Base-by-base conservation (phyloP, 1,140 invertebrate species). In the Meloidogyne hapla region DNA sequence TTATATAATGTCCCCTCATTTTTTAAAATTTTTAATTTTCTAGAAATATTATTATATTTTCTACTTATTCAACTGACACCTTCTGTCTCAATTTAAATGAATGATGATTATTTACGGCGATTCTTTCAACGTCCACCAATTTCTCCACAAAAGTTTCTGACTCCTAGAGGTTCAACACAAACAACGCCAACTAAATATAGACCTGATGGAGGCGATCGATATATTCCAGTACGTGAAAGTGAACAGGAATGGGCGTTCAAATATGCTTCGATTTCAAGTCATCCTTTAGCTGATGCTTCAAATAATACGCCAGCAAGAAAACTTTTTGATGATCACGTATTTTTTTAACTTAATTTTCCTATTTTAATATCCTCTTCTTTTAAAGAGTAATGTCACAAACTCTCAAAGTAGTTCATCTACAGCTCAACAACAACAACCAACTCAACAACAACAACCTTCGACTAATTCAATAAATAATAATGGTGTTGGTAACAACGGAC, bases 111-210 rank as follows among this genome's bases (percentile, higher is more conserved):
- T 56, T 77, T 77, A n/a, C 76, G 66, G 1, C 26, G 74, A 12
- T 42, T 56, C 18, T 80, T 78, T 45, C 77, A 80, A 66, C 25
- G 77, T 38, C 76, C 65, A 25, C 74, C 75, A 40, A 62, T 62
- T 26, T 79, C 77, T n/a, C 77, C 77, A n/a, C 79, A 78, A 62
- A 78, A 80, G 25, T 80, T 72, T 73, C 26, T 78, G 12, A 78
- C 77, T 33, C 64, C 77, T 13, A 80, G 77, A 10, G 80, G 83
- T 61, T 85, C 83, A 13, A 82, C 83, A 15, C 75, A 78, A 63
- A 79, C 80, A 45, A 85, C 83, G 18, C 83, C 83, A 26, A 83
- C 83, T 3, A 83, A 85, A 42, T 83, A 76, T 69, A 69, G 83
- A 25, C 76, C 83, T 10, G 83, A 83, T 76, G 83, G 83, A 18